phyloP scores from a whole-genome alignment of 2,797 vertebrate species.

The Etheostoma perlongum region DNA sequence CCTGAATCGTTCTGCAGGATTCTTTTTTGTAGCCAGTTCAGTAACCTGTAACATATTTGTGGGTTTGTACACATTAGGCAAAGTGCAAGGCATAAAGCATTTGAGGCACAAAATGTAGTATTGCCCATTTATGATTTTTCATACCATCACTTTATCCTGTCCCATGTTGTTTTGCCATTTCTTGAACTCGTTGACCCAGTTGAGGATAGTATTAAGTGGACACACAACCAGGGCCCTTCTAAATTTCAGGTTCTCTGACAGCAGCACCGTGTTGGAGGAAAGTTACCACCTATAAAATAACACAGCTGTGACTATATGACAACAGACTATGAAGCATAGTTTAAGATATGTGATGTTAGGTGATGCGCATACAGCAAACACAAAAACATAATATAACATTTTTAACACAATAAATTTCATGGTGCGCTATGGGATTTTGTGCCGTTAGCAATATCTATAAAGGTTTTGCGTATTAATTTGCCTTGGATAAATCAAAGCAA shows the following conservation, averaged over 20 bases:
- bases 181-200: constrained; percentile 96
- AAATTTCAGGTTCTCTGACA: constrained; percentile 89
- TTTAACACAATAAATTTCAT: background rate
- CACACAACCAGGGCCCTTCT: constrained; percentile 93
- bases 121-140: background rate
- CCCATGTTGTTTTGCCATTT: constrained; percentile 93
- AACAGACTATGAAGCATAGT: background rate
- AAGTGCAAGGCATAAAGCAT: background rate
- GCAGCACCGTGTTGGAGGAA: constrained; percentile 95
- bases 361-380: background rate
- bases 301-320: background rate
- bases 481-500: background rate
- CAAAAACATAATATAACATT: background rate
- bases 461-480: background rate
- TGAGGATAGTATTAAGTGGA: constrained; percentile 96
- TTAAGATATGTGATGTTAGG: too few species aligned
- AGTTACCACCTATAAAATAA: constrained; percentile 90
- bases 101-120: background rate
- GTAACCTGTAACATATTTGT: constrained; percentile 83
- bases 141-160: constrained; percentile 89
- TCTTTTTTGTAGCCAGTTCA: constrained; percentile 90
- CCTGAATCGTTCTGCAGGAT: constrained; percentile 82
- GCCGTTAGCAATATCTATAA: background rate
- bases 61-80: background rate
- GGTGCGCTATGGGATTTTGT: background rate